Evolutionary conservation across 2,113 vertebrate genomes (phyloP).

Genomic region (Apaloderma vittatum): DNA sequence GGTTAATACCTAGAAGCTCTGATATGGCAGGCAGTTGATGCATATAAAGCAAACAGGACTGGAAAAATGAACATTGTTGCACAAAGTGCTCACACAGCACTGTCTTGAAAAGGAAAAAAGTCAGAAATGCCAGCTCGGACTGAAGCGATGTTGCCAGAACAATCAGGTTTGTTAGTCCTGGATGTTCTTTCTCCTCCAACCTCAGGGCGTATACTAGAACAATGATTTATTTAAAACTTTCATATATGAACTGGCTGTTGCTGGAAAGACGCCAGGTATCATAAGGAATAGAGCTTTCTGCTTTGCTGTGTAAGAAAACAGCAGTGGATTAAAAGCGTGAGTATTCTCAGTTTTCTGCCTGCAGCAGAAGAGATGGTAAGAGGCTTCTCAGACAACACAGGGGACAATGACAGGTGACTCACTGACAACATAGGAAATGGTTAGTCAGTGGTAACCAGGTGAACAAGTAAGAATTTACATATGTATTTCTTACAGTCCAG

Average conservation of each 20-base stretch:
- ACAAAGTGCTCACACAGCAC: slow-evolving; percentile 58
- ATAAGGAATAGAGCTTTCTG: slow-evolving; percentile 55
- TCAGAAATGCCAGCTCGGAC: slow-evolving; percentile 67
- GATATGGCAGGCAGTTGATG: not conserved
- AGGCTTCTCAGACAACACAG: not conserved
- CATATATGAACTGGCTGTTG: slow-evolving; percentile 71
- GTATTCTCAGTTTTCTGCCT: not conserved
- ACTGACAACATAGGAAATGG: not conserved
- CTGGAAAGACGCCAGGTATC: slow-evolving; percentile 69
- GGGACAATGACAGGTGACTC: not conserved
- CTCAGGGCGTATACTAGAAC: slow-evolving; percentile 79
- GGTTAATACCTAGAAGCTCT: slow-evolving; percentile 20
- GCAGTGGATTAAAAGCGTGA: not conserved
- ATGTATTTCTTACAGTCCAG: not conserved
- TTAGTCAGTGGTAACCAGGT: not conserved
- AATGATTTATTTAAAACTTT: slow-evolving; percentile 81
- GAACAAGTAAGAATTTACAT: not conserved
- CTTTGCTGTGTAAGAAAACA: slow-evolving; percentile 53
- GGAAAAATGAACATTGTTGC: slow-evolving; percentile 46
- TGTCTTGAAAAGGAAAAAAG: slow-evolving; percentile 50
- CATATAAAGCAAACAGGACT: slow-evolving; percentile 1
- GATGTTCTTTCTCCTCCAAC: slow-evolving; percentile 79
- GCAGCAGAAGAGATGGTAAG: not conserved
- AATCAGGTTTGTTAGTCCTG: slow-evolving; percentile 83
- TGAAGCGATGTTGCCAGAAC: slow-evolving; percentile 73